phyloP scores from a whole-genome alignment of 2,888 invertebrate species.

The Chrysolina oricalcia region DNA sequence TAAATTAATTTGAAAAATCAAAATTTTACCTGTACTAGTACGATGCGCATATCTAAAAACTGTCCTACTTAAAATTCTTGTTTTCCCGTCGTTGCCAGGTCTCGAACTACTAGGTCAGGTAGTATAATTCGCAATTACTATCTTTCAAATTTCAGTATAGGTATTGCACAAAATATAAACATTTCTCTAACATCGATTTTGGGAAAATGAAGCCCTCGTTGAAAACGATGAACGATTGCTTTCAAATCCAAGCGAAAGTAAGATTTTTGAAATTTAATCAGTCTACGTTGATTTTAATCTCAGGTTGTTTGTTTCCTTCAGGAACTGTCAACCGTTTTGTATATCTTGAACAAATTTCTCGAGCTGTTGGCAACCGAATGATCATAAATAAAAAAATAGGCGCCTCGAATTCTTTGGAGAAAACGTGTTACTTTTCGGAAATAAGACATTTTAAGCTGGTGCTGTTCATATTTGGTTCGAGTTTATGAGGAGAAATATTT shows the following conservation, averaged over 20 bases:
- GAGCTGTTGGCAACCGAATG: constrained; percentile 26
- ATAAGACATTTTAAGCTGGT: background rate
- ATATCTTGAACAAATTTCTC: constrained; percentile 24
- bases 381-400: constrained; percentile 35
- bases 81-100: no score
- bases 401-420: constrained; percentile 27
- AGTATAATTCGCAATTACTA: no score
- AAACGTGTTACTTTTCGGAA: constrained; percentile 21
- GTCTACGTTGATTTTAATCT: constrained; percentile 32
- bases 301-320: constrained; percentile 42
- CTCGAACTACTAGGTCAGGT: no score
- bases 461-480: background rate
- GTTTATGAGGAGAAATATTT: background rate
- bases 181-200: background rate
- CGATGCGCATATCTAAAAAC: no score
- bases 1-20: no score
- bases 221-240: background rate
- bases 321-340: constrained; percentile 21
- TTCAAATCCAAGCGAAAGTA: background rate
- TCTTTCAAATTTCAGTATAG: no score
- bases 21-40: no score
- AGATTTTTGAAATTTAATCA: constrained; percentile 28
- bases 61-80: no score
- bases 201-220: background rate
- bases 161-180: no score